A percentile compares a stretch with the other conserved stretches of the same genome.
Evolutionary conservation across 1,140 invertebrate species (phyloP).

Genomic region (Acromyrmex echinatior): DNA sequence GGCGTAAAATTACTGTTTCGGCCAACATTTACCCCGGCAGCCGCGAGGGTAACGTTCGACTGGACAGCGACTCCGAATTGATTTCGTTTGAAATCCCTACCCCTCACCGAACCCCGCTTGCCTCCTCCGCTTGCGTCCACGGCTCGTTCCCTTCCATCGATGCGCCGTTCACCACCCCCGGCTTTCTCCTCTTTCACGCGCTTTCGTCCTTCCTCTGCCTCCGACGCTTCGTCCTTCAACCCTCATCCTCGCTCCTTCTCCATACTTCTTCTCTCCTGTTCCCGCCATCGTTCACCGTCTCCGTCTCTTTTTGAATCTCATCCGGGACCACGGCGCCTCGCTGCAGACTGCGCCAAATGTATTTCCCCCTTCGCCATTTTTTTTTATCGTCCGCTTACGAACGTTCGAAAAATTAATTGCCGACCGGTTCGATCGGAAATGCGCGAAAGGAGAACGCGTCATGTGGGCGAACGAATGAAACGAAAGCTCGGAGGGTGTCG

Average conservation of each 20-base stretch:
- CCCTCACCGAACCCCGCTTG: constrained; percentile 69
- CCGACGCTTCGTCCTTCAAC: constrained; percentile 45
- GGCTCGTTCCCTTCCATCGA: constrained; percentile 59
- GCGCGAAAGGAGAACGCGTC: constrained; percentile 48
- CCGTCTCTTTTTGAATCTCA: constrained; percentile 70
- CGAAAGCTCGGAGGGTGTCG: constrained; percentile 50
- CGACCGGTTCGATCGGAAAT: constrained; percentile 57
- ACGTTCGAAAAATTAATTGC: constrained; percentile 65
- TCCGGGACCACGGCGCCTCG: constrained; percentile 70
- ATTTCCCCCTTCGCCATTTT: constrained; percentile 71
- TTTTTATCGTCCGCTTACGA: constrained; percentile 65
- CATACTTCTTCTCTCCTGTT: constrained; percentile 50
- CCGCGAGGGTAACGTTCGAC: constrained; percentile 82
- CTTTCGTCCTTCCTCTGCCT: constrained; percentile 55
- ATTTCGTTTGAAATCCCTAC: constrained; percentile 85
- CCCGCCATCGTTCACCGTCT: constrained; percentile 35
- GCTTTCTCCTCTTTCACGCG: constrained; percentile 67
- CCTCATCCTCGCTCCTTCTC: constrained; percentile 34
- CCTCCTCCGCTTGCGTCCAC: constrained; percentile 71
- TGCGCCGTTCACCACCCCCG: constrained; percentile 58
- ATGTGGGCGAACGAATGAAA: constrained; percentile 44
- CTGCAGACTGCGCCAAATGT: constrained; percentile 71
- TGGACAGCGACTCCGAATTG: constrained; percentile 85
- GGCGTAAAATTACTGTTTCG: constrained; percentile 86
- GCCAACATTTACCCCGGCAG: constrained; percentile 84